phyloP scores from a whole-genome alignment of 2,888 invertebrate species.

The Bellardia bayeri region DNA sequence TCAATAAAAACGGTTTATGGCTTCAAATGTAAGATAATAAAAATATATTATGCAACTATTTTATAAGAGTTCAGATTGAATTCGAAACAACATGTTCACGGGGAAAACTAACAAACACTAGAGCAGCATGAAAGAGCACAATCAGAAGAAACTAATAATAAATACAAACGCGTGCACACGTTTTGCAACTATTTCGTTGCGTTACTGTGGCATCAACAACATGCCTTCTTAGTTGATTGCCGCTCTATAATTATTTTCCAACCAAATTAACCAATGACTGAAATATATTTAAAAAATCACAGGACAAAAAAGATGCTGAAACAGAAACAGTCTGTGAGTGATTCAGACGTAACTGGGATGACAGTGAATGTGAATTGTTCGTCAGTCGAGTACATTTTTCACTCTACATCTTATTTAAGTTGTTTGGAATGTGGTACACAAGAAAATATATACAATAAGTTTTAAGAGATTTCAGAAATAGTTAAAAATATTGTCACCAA shows the following conservation, averaged over 20 bases:
- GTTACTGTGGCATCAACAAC: constrained; percentile 46
- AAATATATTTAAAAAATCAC: constrained; percentile 22
- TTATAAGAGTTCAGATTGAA: too few relatives aligned
- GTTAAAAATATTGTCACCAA: too few relatives aligned
- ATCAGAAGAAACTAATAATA: constrained; percentile 78
- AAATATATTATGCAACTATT: too few relatives aligned
- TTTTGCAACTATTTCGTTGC: constrained; percentile 69
- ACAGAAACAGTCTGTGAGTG: not conserved
- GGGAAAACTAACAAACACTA: not conserved
- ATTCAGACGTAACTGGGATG: not conserved
- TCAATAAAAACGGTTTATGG: too few relatives aligned
- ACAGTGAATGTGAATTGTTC: not conserved
- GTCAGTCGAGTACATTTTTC: not conserved
- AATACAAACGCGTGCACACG: constrained; percentile 81
- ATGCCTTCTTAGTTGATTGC: constrained; percentile 70
- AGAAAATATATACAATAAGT: not conserved
- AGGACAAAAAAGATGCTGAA: not conserved
- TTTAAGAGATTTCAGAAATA: not conserved
- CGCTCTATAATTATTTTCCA: constrained; percentile 83
- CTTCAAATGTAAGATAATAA: too few relatives aligned
- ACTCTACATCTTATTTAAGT: not conserved
- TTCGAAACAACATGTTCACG: too few relatives aligned
- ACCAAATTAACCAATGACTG: constrained; percentile 82
- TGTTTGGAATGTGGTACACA: not conserved
- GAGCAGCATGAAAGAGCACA: not conserved